Conservation (phyloP, 2,797 vertebrate species). For the Sebastes steindachneri region DNA sequence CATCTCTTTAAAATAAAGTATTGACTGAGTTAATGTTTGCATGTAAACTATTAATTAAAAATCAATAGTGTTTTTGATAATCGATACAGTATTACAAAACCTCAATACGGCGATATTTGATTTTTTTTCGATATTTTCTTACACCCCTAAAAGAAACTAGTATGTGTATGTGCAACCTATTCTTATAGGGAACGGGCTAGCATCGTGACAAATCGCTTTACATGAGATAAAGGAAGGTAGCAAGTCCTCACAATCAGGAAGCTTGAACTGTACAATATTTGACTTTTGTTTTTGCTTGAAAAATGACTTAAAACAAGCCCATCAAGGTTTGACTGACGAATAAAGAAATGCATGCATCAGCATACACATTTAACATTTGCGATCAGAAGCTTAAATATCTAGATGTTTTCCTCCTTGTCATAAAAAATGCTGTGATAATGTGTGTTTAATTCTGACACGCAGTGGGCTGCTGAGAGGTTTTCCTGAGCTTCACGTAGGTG, state of each 20-base stretch:
- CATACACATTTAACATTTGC: neutral
- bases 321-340: neutral
- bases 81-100: too few relatives aligned
- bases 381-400: neutral
- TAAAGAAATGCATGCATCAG: neutral
- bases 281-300: too few relatives aligned
- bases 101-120: too few relatives aligned
- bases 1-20: too few relatives aligned
- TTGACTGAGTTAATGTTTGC: too few relatives aligned
- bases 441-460: conserved; percentile 33
- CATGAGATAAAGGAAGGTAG: neutral
- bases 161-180: neutral
- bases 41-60: too few relatives aligned
- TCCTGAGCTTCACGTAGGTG: conserved; percentile 19
- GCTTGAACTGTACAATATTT: neutral
- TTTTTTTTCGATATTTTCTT: too few relatives aligned
- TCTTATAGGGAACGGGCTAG: neutral
- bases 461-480: neutral
- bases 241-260: neutral
- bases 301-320: neutral
- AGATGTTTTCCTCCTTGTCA: neutral
- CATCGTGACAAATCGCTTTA: too few relatives aligned
- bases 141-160: too few relatives aligned
- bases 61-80: too few relatives aligned
- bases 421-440: conserved; percentile 29